Percentiles rank a stretch among this genome's conserved stretches.
These are phyloP conservation scores for Brachionus asplanchnoidis DNA, from an alignment of 1,140 invertebrate genomes.

Conservation along the genomic window DNA sequence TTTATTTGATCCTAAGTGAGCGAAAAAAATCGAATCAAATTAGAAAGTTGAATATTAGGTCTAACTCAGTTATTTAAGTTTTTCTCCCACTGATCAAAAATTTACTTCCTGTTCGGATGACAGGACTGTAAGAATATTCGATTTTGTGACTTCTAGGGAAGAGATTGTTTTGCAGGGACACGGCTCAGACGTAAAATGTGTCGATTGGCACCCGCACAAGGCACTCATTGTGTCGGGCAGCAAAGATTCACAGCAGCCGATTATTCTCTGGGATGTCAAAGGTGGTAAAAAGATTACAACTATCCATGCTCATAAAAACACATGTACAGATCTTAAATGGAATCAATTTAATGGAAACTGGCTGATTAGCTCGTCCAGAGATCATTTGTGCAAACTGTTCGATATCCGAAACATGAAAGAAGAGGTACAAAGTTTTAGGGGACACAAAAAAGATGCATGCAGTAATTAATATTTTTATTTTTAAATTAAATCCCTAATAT, in stretches of 20 bases:
- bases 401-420: conserved; percentile 86
- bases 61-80: conserved; percentile 64
- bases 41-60: conserved; percentile 30
- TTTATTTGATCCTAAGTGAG: conserved; percentile 40
- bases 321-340: conserved; percentile 98
- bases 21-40: conserved; percentile 52
- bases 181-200: conserved; percentile 97
- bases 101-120: conserved; percentile 98
- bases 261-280: conserved; percentile 99
- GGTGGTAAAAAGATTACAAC: conserved; percentile 70
- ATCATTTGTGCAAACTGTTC: conserved; percentile 95
- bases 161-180: conserved; percentile 91
- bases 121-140: conserved; percentile 95
- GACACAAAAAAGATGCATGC: conserved; percentile 96
- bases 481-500: background rate
- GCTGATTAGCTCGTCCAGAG: conserved; percentile 94
- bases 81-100: conserved; percentile 96
- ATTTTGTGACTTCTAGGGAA: conserved; percentile 92
- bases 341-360: conserved; percentile 95
- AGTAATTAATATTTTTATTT: conserved; percentile 58
- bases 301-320: conserved; percentile 92
- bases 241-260: conserved; percentile 98
- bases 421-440: conserved; percentile 91
- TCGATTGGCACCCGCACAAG: conserved; percentile 99
- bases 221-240: conserved; percentile 92